Percentiles rank a stretch among this genome's conserved stretches.
Evolutionary conservation across 2,113 vertebrate genomes (phyloP).

Genomic region (Rhinopomastus cyanomelas): DNA sequence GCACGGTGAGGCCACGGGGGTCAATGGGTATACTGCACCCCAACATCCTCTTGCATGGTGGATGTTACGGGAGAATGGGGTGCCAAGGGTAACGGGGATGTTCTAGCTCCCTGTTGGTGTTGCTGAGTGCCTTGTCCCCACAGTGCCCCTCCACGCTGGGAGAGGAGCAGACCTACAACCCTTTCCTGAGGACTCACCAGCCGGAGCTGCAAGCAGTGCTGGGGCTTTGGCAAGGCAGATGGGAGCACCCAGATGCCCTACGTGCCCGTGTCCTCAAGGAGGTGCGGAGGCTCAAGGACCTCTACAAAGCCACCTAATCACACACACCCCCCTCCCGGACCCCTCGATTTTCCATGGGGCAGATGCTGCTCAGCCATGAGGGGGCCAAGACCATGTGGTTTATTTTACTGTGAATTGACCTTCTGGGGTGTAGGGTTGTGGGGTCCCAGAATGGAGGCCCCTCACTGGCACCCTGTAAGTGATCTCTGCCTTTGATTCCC

Average conservation of each 20-base stretch:
- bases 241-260: slow-evolving; percentile 79
- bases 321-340: neutral
- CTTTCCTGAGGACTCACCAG: slow-evolving; percentile 89
- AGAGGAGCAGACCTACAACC: slow-evolving; percentile 94
- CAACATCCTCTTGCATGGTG: neutral
- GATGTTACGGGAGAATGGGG: neutral
- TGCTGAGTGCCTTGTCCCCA: neutral
- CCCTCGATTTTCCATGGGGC: neutral
- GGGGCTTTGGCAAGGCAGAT: slow-evolving; percentile 75
- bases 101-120: neutral
- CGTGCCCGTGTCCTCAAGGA: slow-evolving; percentile 89
- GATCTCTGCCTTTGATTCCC: neutral
- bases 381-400: neutral
- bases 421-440: neutral
- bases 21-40: slow-evolving; percentile 65
- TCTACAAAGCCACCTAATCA: slow-evolving; percentile 78
- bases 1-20: slow-evolving; percentile 77
- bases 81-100: no score
- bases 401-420: slow-evolving; percentile 40
- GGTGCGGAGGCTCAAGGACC: slow-evolving; percentile 88
- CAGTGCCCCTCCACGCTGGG: slow-evolving; percentile 93
- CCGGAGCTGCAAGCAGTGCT: slow-evolving; percentile 84
- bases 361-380: rapidly evolving
- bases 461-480: neutral
- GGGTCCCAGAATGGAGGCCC: neutral